Conservation (phyloP, 2,888 invertebrate species). For the Ceraclea dissimilis region DNA sequence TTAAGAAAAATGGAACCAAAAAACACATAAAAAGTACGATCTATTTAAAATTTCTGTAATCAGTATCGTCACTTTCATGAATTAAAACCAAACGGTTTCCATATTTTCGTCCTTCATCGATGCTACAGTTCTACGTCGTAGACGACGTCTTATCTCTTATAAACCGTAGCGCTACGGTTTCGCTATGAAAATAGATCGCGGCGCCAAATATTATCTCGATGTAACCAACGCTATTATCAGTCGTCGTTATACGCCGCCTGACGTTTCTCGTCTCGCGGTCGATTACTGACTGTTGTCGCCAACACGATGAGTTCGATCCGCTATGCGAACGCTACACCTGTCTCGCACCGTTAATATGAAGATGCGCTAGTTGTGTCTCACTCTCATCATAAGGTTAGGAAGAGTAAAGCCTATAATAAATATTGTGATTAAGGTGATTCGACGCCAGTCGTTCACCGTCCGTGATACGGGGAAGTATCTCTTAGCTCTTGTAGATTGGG, state of each 20-base stretch:
- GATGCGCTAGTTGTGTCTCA: conserved; percentile 18
- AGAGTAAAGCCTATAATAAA: conserved; percentile 5
- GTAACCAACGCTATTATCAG: background rate
- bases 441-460: conserved; percentile 8
- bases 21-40: too few relatives aligned
- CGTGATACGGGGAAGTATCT: conserved; percentile 8
- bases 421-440: conserved; percentile 9
- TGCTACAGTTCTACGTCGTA: conserved; percentile 6
- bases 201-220: background rate
- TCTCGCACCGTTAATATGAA: conserved; percentile 16
- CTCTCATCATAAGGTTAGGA: conserved; percentile 6
- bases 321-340: conserved; percentile 13
- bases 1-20: too few relatives aligned
- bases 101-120: background rate
- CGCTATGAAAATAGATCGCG: conserved; percentile 9
- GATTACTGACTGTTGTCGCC: conserved; percentile 17
- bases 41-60: too few relatives aligned
- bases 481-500: too few relatives aligned
- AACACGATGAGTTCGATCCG: conserved; percentile 9
- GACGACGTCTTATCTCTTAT: conserved; percentile 1
- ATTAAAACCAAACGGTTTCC: too few relatives aligned
- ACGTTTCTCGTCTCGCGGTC: conserved; percentile 16
- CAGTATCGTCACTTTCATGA: too few relatives aligned
- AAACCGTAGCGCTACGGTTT: conserved; percentile 1
- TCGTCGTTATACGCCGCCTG: conserved; percentile 5